Evolutionary conservation across 2,888 invertebrate genomes (phyloP), one percentile per base, ranked within the genome.

Genomic region (Pomacea canaliculata): DNA sequence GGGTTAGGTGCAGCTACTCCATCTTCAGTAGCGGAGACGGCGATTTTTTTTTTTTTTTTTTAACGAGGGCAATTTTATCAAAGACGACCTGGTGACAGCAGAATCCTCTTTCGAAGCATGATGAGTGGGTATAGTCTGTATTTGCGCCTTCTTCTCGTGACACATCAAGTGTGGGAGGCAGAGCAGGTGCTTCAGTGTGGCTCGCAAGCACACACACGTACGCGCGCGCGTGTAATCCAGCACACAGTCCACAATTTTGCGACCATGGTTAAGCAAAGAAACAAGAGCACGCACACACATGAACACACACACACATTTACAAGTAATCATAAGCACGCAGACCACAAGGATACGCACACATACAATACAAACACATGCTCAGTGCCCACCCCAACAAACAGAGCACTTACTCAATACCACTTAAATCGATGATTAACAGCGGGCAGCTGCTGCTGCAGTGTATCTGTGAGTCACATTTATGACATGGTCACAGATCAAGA

Each of bases 121-220:
- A n/a, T 19, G 60, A 60, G 37, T 37, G 37, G 0, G 37, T 37
- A 37, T 37, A 37, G 1, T 37, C 37, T 37, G 37, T 5, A 37
- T 37, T 37, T 37, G 37, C 37, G 37, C 37, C 37, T 37, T 37
- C 4, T 37, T 37, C 37, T 3, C 37, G 7, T 60, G 60, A 60
- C 60, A n/a, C 60, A n/a, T 60, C 18, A 19, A 19, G 60, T n/a
- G 7, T 19, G n/a, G 60, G 60, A 60, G 18, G 16, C 18, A 18
- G 60, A 5, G 60, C 60, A 19, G n/a, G 60, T 60, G 60, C n/a
- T 60, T 37, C 37, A n/a, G 60, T n/a, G 60, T 60, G 18, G 48
- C 68, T 12, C 46, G 48, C 68, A 46, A 46, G 48, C 68, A 68
- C 68, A 68, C 68, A 68, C 68, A 68, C 68, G 19, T 46, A 68